Evolutionary conservation across 1,140 invertebrate genomes (phyloP).

Genomic region (Drepana arcuata): DNA sequence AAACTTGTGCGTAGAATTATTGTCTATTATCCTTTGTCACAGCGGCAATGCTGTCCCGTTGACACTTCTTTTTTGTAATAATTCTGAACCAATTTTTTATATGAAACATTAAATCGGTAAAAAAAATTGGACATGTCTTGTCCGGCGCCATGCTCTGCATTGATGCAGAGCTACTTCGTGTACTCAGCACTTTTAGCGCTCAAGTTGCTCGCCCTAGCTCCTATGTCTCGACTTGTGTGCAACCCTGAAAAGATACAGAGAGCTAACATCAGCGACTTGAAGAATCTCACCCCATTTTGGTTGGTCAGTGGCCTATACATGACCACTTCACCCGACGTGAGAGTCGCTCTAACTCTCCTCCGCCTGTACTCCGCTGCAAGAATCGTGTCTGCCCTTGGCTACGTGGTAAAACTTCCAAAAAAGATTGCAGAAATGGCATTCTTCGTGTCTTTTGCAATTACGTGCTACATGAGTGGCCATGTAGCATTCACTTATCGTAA

Average conservation of each 20-base stretch:
- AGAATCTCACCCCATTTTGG: conserved; percentile 42
- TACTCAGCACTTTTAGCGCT: conserved; percentile 38
- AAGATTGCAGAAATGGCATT: conserved; percentile 19
- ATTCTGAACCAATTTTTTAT: too few relatives aligned
- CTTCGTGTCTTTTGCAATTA: conserved; percentile 30
- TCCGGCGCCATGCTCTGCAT: conserved; percentile 1
- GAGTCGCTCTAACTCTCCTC: conserved; percentile 19
- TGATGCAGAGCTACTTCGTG: conserved; percentile 33
- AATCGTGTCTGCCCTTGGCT: conserved; percentile 23
- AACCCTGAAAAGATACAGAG: conserved; percentile 28
- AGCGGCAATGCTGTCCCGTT: too few relatives aligned
- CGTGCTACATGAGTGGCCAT: conserved; percentile 26
- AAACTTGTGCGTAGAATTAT: too few relatives aligned
- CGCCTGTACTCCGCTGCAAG: conserved; percentile 26
- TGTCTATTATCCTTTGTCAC: too few relatives aligned
- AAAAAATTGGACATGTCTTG: too few relatives aligned
- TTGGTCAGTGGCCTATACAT: conserved; percentile 38
- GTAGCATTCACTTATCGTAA: conserved; percentile 27
- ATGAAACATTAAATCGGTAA: too few relatives aligned
- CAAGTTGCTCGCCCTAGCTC: conserved; percentile 27
- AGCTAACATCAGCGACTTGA: conserved; percentile 35
- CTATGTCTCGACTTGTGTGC: conserved; percentile 25
- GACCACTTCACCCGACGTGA: conserved; percentile 27
- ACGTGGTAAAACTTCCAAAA: conserved; percentile 18
- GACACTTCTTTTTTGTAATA: too few relatives aligned